Percentiles rank a stretch among this genome's conserved stretches.
Conservation (phyloP, 2,113 vertebrate genomes). For the Gila orcuttii region DNA sequence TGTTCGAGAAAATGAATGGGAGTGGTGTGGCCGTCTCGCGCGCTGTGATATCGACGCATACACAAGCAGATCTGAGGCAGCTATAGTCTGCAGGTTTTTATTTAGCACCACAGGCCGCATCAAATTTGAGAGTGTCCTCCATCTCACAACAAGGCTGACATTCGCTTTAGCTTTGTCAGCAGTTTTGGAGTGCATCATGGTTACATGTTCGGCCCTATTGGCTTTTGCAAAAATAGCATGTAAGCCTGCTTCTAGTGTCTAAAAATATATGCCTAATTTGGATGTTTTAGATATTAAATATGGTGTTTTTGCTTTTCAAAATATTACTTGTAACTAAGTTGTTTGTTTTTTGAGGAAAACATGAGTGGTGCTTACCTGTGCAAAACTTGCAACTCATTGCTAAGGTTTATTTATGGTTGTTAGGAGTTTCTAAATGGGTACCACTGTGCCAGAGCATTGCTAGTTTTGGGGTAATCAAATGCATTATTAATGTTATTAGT, state of each 20-base stretch:
- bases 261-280: too few species aligned
- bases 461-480: too few species aligned
- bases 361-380: too few species aligned
- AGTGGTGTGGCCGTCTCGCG: constrained; percentile 2
- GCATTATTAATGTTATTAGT: too few species aligned
- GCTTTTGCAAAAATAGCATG: neutral
- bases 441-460: too few species aligned
- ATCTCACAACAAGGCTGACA: constrained; percentile 7
- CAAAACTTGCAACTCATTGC: too few species aligned
- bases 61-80: constrained; percentile 22
- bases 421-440: too few species aligned
- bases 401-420: too few species aligned
- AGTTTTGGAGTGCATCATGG: neutral
- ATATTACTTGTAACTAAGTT: too few species aligned
- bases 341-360: too few species aligned
- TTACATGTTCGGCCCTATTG: neutral
- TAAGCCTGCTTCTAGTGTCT: neutral
- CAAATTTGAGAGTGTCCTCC: neutral
- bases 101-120: neutral
- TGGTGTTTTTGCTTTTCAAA: too few species aligned
- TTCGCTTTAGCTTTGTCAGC: neutral
- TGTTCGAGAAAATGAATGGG: constrained; percentile 42
- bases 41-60: constrained; percentile 5
- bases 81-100: constrained; percentile 26
- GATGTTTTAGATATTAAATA: too few species aligned